Evolutionary conservation across 2,797 vertebrate species (phyloP).

Genomic region (Scleropages formosus): DNA sequence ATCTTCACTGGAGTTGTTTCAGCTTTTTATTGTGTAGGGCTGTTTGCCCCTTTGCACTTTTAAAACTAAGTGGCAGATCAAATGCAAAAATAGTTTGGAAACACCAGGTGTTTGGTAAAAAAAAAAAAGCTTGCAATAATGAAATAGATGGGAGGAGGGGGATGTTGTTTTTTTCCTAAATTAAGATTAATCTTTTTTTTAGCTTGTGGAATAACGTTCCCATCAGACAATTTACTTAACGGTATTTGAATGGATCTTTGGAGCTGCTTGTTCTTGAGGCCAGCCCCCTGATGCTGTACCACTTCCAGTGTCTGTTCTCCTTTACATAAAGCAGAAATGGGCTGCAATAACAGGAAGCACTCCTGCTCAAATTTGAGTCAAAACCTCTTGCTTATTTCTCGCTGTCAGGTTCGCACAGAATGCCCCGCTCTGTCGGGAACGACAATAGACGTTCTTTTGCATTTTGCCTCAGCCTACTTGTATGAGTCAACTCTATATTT

Average conservation of each 20-base stretch:
- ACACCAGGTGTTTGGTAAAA: too few relatives aligned
- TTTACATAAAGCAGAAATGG: conserved; percentile 11
- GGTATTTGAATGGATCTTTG: neutral
- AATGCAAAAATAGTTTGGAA: too few relatives aligned
- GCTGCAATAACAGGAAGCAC: conserved; percentile 3
- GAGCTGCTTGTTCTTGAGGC: neutral
- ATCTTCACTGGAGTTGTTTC: neutral
- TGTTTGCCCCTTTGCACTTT: too few relatives aligned
- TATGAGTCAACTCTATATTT: conserved; percentile 18
- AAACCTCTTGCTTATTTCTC: conserved; percentile 10
- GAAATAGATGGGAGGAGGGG: too few relatives aligned
- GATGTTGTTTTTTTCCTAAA: too few relatives aligned
- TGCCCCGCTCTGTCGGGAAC: conserved; percentile 11
- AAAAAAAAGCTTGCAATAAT: too few relatives aligned
- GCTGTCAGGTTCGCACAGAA: neutral
- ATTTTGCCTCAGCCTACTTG: conserved; percentile 2
- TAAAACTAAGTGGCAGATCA: too few relatives aligned
- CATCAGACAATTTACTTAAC: neutral
- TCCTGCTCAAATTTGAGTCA: conserved; percentile 8
- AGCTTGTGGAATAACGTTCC: neutral
- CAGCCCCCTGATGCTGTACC: neutral
- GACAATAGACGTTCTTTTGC: neutral
- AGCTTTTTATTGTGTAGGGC: too few relatives aligned
- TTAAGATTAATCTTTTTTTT: too few relatives aligned
- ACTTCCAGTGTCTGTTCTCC: neutral